Evolutionary conservation across 64 coral and sea anemone species (phyloP).

Genomic region (Cladopsammia gracilis): DNA sequence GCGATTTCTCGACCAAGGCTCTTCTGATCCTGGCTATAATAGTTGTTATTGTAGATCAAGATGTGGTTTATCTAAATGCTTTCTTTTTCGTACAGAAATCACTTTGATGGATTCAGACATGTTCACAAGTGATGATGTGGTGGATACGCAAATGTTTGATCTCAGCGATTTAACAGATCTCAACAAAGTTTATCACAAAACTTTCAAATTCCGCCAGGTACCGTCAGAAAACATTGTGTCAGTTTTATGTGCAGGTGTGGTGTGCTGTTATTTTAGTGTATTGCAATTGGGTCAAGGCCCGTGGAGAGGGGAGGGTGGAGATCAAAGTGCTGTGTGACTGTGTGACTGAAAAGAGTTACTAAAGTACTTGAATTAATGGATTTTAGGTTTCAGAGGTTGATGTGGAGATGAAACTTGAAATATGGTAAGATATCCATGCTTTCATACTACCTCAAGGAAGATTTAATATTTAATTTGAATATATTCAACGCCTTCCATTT

Average conservation of each 20-base stretch:
- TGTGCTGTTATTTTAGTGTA: no score
- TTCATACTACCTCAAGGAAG: no score
- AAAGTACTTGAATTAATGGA: neutral
- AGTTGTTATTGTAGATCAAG: neutral
- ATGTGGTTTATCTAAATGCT: neutral
- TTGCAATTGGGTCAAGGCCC: no score
- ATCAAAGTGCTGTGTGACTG: no score
- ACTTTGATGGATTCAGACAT: slow-evolving; percentile 59
- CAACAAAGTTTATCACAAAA: neutral
- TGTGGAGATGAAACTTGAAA: slow-evolving; percentile 32
- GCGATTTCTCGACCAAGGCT: neutral
- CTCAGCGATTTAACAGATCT: slow-evolving; percentile 16
- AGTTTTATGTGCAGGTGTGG: no score
- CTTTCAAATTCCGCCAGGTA: slow-evolving; percentile 69
- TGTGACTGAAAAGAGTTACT: no score
- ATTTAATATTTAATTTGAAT: no score
- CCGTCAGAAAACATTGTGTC: no score
- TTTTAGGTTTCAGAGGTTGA: slow-evolving; percentile 44
- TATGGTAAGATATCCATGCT: neutral
- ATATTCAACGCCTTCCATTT: no score
- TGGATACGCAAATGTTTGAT: slow-evolving; percentile 50
- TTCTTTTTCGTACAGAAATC: slow-evolving; percentile 33
- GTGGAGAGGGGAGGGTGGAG: no score
- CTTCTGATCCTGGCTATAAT: no score
- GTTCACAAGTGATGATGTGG: slow-evolving; percentile 36